Evolutionary conservation across 2,888 invertebrate species (phyloP).

Genomic region (Gortyna flavago): DNA sequence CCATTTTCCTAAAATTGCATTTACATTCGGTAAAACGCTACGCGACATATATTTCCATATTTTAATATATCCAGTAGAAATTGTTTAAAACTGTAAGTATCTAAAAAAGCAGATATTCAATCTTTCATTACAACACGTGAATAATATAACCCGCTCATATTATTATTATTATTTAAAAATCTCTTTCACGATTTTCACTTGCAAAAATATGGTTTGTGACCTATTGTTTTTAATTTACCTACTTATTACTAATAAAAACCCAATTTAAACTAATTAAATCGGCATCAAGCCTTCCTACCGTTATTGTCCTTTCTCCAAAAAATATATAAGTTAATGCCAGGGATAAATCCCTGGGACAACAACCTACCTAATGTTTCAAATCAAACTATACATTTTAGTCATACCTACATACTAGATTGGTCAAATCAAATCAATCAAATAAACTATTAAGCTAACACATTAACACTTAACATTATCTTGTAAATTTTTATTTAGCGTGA

Average conservation of each 20-base stretch:
- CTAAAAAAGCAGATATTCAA: neutral
- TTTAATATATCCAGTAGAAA: neutral
- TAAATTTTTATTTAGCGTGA: no score
- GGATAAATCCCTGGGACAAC: no score
- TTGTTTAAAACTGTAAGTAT: no score
- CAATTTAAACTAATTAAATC: neutral
- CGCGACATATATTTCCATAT: neutral
- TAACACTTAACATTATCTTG: no score
- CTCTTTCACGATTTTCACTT: neutral
- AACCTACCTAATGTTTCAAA: neutral
- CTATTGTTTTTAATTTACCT: no score
- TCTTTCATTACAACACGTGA: neutral
- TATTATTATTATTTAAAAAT: neutral
- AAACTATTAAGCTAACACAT: neutral
- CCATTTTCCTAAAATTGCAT: neutral
- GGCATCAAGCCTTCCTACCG: neutral
- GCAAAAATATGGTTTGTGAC: neutral
- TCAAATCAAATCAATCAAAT: neutral
- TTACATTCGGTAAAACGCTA: neutral
- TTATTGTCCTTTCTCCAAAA: neutral
- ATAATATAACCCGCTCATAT: neutral
- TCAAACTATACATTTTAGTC: neutral
- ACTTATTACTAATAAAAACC: neutral
- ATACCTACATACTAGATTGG: neutral
- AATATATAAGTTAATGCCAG: no score